Conservation (phyloP, 2,888 invertebrate genomes). For the Sphecodes monilicornis region DNA sequence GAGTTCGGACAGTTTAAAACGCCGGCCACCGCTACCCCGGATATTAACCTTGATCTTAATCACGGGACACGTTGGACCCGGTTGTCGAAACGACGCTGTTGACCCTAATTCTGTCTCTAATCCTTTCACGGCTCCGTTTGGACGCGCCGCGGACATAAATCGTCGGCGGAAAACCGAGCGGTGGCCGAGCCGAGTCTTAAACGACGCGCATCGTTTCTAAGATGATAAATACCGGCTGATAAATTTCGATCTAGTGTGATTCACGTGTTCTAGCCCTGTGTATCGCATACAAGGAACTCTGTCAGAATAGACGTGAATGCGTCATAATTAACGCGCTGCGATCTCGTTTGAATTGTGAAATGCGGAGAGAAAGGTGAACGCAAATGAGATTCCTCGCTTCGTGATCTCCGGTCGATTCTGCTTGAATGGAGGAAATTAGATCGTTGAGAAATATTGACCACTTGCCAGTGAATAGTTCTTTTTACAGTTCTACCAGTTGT, state of each 20-base stretch:
- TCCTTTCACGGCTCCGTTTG: constrained; percentile 57
- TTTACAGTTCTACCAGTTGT: too few relatives aligned
- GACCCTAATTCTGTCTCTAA: constrained; percentile 63
- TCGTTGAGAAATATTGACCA: neutral
- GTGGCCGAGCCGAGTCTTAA: constrained; percentile 26
- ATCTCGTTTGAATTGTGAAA: constrained; percentile 3
- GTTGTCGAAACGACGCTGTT: constrained; percentile 47
- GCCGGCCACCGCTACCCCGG: neutral
- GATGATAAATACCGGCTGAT: constrained; percentile 73
- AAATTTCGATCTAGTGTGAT: constrained; percentile 75
- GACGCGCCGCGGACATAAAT: constrained; percentile 55
- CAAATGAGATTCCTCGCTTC: constrained; percentile 4
- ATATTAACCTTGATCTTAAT: constrained; percentile 54
- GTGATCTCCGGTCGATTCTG: constrained; percentile 15
- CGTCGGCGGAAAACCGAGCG: constrained; percentile 54
- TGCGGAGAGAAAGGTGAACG: neutral
- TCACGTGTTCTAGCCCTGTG: constrained; percentile 60
- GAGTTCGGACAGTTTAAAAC: constrained; percentile 11
- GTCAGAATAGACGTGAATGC: constrained; percentile 69
- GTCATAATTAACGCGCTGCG: constrained; percentile 64
- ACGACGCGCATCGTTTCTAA: constrained; percentile 56
- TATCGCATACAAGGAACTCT: constrained; percentile 55
- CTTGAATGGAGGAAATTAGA: constrained; percentile 12
- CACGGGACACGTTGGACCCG: constrained; percentile 12
- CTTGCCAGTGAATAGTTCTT: too few relatives aligned